Percentiles rank a stretch among this genome's conserved stretches.
phyloP scores from a whole-genome alignment of 2,797 vertebrate species.

The Coluber constrictor region DNA sequence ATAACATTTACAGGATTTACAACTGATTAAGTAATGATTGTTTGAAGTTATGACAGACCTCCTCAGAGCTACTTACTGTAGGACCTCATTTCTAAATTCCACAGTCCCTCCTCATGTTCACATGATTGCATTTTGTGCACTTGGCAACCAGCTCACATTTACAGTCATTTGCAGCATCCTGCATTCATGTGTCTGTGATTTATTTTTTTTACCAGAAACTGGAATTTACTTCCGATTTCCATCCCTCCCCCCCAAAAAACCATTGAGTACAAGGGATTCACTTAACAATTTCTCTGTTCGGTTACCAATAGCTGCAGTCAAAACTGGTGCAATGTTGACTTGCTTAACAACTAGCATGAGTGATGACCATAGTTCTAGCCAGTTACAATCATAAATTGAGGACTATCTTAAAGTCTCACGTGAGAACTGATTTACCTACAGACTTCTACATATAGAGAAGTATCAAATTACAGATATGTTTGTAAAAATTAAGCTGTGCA shows the following conservation, averaged over 20 bases:
- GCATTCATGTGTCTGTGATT: neutral
- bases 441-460: neutral
- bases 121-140: neutral
- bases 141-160: neutral
- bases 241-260: neutral
- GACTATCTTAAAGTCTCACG: neutral
- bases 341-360: neutral
- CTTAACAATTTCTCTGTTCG: neutral
- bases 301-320: neutral
- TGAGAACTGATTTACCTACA: neutral
- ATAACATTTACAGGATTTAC: neutral
- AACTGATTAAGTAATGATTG: neutral
- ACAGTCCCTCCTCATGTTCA: neutral
- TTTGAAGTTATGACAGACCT: neutral
- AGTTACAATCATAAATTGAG: neutral
- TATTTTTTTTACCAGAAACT: neutral
- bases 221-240: neutral
- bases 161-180: neutral
- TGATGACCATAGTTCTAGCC: neutral
- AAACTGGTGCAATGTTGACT: neutral
- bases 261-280: neutral
- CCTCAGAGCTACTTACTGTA: neutral
- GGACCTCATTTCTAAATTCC: neutral
- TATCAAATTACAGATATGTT: neutral
- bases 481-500: neutral